A percentile compares a stretch with the other conserved stretches of the same genome.
phyloP scores from a whole-genome alignment of 2,797 vertebrate genomes.

The Anomalospiza imberbis region DNA sequence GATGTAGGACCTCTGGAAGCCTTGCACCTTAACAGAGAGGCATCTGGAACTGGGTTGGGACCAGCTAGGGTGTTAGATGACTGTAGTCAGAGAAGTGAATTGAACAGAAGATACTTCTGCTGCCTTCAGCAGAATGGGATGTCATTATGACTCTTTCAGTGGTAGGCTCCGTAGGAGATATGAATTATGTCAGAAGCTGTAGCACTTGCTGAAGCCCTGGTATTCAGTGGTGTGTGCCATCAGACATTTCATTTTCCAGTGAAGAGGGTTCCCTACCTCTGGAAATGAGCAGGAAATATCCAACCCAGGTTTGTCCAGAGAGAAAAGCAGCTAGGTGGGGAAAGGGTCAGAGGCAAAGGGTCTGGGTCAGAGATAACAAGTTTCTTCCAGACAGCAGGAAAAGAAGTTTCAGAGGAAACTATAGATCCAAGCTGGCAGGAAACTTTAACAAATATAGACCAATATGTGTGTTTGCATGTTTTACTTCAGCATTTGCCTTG shows the following conservation, averaged over 20 bases:
- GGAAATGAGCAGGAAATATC: neutral
- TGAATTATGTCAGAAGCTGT: neutral
- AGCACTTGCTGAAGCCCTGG: neutral
- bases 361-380: neutral
- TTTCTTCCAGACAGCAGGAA: neutral
- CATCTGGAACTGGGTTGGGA: neutral
- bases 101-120: neutral
- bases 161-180: neutral
- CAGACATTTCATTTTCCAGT: neutral
- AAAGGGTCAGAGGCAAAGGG: neutral
- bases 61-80: neutral
- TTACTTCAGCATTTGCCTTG: neutral
- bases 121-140: neutral
- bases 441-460: neutral
- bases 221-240: neutral
- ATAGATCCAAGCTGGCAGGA: neutral
- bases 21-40: neutral
- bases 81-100: neutral
- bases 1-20: neutral
- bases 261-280: neutral
- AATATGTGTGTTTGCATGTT: neutral
- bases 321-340: neutral
- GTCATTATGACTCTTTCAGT: neutral
- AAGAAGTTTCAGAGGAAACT: neutral
- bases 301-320: neutral